Conservation (phyloP, 2,888 invertebrate species). For the Thumatha senex region DNA sequence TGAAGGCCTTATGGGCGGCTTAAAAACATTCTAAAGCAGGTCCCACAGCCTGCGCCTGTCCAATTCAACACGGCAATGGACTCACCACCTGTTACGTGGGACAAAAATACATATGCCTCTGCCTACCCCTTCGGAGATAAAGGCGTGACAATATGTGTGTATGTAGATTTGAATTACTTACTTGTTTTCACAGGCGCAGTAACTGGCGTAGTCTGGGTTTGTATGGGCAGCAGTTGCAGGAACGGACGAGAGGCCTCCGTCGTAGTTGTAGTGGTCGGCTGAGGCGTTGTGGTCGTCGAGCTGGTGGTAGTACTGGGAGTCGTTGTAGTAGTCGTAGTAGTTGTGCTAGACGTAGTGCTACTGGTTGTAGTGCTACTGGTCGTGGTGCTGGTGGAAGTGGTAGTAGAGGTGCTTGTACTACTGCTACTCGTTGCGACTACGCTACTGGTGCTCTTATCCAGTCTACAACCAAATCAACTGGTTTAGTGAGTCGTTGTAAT, state of each 20-base stretch:
- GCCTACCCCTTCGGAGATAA: too few species aligned
- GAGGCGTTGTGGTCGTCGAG: slow-evolving; percentile 53
- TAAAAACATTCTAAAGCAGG: too few species aligned
- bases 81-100: too few species aligned
- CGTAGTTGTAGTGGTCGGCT: slow-evolving; percentile 50
- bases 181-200: slow-evolving; percentile 57
- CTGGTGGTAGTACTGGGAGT: slow-evolving; percentile 71
- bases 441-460: slow-evolving; percentile 52
- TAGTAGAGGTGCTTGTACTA: slow-evolving; percentile 57
- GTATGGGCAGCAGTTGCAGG: slow-evolving; percentile 74
- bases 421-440: slow-evolving; percentile 56
- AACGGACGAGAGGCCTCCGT: slow-evolving; percentile 60
- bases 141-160: neutral
- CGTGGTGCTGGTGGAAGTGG: slow-evolving; percentile 61
- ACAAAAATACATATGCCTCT: too few species aligned
- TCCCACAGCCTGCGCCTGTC: too few species aligned
- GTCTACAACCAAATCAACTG: slow-evolving; percentile 55
- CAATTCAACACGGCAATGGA: too few species aligned
- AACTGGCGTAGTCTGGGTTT: slow-evolving; percentile 34
- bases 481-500: slow-evolving; percentile 55
- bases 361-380: slow-evolving; percentile 57
- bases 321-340: slow-evolving; percentile 65
- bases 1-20: too few species aligned
- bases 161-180: slow-evolving; percentile 25
- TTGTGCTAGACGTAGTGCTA: slow-evolving; percentile 58